Evolutionary conservation across 1,140 invertebrate species (phyloP), one percentile per base, ranked within the genome.

Genomic region (Lerema accius): DNA sequence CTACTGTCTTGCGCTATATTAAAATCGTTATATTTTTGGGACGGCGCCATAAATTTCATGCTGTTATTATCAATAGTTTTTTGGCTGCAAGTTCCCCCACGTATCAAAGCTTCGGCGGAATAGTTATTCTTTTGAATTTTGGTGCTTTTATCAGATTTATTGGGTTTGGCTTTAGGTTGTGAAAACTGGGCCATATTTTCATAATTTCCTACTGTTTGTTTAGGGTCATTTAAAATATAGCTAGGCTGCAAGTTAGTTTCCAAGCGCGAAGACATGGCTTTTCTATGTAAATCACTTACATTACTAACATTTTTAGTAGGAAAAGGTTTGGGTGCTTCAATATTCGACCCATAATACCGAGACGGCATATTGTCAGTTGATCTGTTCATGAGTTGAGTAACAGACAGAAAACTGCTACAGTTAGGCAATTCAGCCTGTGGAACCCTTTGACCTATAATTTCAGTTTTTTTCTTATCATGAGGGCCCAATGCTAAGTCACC

Each of bases 321-420:
- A 42, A 70, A 64, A 4, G 73, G 14, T 63, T 89, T 90, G 11
- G 69, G 51, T 43, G 68, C n/a, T 14, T 89, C 84, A n/a, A 67
- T 66, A 40, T 67, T 72, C 55, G 76, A 51, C 4, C 59, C 70
- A 67, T 88, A 82, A 56, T 77, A 78, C 4, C 88, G 80, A 10
- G 79, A 69, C 40, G 76, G 51, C 71, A 83, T 79, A 60, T 77
- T 82, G 50, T 90, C 88, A 3, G 72, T 77, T 4, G 85, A 84
- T n/a, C 88, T 74, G 63, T 90, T 90, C 88, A 90, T 90, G 37
- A 90, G 56, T 37, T 90, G 88, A 1, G 88, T 90, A 7, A 90
- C 88, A 10, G 86, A 90, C 0, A 90, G 72, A 28, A 89, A 90
- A 66, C 86, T 90, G 10, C 76, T 74, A 69, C 88, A 90, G 39